Base-by-base conservation (phyloP, 2,113 vertebrate species). In the Microtus richardsoni region DNA sequence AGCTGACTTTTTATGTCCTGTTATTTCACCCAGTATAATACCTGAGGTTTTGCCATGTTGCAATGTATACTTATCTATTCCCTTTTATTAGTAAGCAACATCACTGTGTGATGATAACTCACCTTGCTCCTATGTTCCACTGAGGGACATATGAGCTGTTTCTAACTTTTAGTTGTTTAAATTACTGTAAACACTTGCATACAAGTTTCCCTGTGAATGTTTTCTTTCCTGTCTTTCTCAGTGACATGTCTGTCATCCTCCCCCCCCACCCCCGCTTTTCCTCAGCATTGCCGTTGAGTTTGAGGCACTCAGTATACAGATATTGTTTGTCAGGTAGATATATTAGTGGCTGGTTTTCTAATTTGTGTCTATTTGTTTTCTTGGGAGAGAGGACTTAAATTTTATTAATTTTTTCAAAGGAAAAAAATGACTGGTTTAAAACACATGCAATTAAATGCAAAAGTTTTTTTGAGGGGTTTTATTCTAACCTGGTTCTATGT, bases 311-410 rank as follows among this genome's bases (percentile, higher is more conserved):
- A 39, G 73, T 47, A 92, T 26, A 58, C 71, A 41, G 3, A 73
- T 11, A 54, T 28, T 6, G 79, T 94, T 91, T 84, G 71, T 64
- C 10, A 16, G 41, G 5, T 84, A 19, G 41, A 74, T 54, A 12
- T 83, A 30, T 71, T 66, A 1, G 39, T 78, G 30, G 44, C 2
- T 88, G 64, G 2, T 14, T 82, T 39, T 60, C 52, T 60, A 60
- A 82, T 60, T 60, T 82, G 79, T 82, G 54, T 16, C 54, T 84
- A 5, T 89, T 94, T 91, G 58, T 89, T 87, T 89, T 89, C 73
- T 93, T 33, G 60, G 24, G 30, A 22, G 47, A 5, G 36, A 60
- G 52, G 54, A 39, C 54, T 70, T 92, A 7, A 41, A 87, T 90
- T 86, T 75, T 85, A 58, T 74, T 89, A 54, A 74, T 90, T 47